A percentile compares a stretch with the other conserved stretches of the same genome.
These are phyloP conservation scores for Cebus imitator DNA, from an alignment of 2,113 vertebrate species.

Conservation along the genomic window DNA sequence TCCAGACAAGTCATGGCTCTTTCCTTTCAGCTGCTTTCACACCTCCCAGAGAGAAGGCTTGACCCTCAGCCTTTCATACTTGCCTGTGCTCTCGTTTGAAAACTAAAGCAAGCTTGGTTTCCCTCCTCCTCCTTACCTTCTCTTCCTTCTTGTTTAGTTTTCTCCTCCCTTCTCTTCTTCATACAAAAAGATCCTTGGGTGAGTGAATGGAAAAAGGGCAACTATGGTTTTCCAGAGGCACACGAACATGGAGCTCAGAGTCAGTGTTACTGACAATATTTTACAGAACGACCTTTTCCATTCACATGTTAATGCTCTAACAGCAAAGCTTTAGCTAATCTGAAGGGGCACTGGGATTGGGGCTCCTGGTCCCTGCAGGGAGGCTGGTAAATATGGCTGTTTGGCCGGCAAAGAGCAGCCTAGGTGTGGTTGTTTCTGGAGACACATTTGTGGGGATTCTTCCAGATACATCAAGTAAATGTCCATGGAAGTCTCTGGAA, in stretches of 20 bases:
- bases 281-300: not conserved
- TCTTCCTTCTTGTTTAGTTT: not conserved
- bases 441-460: too few species aligned
- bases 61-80: conserved; percentile 49
- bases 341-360: not conserved
- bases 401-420: accelerated
- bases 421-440: accelerated
- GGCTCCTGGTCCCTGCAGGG: not conserved
- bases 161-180: not conserved
- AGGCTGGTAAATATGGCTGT: not conserved
- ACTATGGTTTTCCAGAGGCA: not conserved
- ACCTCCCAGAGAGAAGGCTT: conserved; percentile 41
- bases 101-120: conserved; percentile 53
- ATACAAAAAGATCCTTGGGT: not conserved
- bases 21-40: conserved; percentile 68
- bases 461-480: accelerated
- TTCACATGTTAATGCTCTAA: not conserved
- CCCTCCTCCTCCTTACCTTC: too few species aligned
- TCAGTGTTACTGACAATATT: not conserved
- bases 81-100: not conserved
- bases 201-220: not conserved
- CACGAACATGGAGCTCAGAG: not conserved
- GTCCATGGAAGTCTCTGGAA: not conserved
- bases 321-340: not conserved
- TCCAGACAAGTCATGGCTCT: conserved; percentile 34